Percentiles rank a stretch among this genome's conserved stretches.
Evolutionary conservation across 2,113 vertebrate species (phyloP).

Genomic region (Deroptyus accipitrinus): DNA sequence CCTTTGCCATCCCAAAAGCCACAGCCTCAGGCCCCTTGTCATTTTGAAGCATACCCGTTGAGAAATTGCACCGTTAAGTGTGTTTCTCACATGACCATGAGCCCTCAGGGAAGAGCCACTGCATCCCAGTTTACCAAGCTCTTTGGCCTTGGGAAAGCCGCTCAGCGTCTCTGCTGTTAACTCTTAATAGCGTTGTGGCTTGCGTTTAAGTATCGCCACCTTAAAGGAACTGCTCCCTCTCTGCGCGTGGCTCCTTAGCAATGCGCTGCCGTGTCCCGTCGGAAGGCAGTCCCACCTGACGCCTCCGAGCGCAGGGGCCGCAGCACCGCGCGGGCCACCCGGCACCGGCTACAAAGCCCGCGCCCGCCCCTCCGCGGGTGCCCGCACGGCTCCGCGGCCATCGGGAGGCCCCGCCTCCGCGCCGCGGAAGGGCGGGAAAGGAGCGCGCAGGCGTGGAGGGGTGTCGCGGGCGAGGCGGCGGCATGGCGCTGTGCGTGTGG

Average conservation of each 20-base stretch:
- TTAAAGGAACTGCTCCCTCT: background rate
- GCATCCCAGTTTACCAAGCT: background rate
- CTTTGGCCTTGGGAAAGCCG: background rate
- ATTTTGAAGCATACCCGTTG: fast-evolving
- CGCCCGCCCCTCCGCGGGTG: fast-evolving
- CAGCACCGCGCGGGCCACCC: fast-evolving
- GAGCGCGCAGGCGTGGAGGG: fast-evolving
- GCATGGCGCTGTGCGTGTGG: background rate
- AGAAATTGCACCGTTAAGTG: background rate
- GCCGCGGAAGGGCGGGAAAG: background rate
- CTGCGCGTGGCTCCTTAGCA: fast-evolving
- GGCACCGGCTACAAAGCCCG: too few species aligned
- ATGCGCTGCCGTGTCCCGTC: fast-evolving
- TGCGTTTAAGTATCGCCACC: fast-evolving
- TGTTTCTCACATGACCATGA: background rate
- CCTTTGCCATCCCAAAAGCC: background rate
- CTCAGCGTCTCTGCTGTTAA: background rate
- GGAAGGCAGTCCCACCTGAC: too few species aligned
- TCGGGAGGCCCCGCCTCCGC: background rate
- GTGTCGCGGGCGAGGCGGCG: fast-evolving
- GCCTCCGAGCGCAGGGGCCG: fast-evolving
- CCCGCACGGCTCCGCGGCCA: too few species aligned
- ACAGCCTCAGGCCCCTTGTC: background rate
- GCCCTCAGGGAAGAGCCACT: background rate
- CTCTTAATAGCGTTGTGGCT: background rate